A percentile compares a stretch with the other conserved stretches of the same genome.
phyloP scores from a whole-genome alignment of 2,113 vertebrate genomes.

The Macrotis lagotis region DNA sequence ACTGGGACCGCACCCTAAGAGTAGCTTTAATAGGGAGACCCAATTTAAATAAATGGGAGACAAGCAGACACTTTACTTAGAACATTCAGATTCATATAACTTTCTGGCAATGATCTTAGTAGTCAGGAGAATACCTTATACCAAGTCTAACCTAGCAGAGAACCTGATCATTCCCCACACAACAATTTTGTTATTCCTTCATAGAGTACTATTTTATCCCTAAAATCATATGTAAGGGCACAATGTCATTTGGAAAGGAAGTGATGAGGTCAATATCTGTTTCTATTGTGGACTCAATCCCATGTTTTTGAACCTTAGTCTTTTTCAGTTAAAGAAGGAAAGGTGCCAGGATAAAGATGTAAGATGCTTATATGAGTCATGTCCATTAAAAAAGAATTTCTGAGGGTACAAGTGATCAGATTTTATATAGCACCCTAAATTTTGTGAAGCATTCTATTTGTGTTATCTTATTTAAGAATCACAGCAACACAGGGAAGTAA shows the following conservation, averaged over 20 bases:
- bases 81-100: not conserved
- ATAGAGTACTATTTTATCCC: not conserved
- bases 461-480: not conserved
- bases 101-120: not conserved
- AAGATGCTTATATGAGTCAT: constrained; percentile 1
- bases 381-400: constrained; percentile 33
- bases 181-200: not conserved
- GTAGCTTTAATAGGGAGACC: not conserved
- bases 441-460: not conserved
- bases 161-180: not conserved
- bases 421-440: not conserved
- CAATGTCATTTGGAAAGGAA: not conserved
- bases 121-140: constrained; percentile 30
- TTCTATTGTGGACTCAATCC: not conserved
- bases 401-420: not conserved
- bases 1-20: not conserved
- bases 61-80: not conserved
- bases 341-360: constrained; percentile 24
- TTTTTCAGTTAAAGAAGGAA: not conserved
- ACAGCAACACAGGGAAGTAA: not conserved
- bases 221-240: not conserved
- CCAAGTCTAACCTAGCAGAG: not conserved
- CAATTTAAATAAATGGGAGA: not conserved
- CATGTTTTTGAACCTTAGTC: constrained; percentile 16
- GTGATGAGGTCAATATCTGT: constrained; percentile 19